Evolutionary conservation across 2,113 vertebrate genomes (phyloP), one percentile per base, ranked within the genome.

Genomic region (Anser cygnoides): DNA sequence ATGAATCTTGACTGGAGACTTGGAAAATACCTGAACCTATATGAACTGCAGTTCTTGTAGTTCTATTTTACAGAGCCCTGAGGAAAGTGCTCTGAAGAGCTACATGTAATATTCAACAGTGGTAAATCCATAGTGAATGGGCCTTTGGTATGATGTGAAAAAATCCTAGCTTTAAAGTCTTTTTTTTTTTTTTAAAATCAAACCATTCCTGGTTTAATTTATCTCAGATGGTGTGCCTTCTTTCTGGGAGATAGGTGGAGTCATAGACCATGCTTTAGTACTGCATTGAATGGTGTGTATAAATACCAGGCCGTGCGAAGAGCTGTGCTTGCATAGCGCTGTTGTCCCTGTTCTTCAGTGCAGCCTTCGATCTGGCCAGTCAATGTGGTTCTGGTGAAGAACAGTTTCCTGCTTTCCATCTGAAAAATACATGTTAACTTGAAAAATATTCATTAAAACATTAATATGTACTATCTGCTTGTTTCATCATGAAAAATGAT

Each of bases 11-110:
- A 16, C 72, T 43, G 16, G 19, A 7, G 11, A 39, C 33, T 88
- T 61, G 84, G 62, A 75, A 83, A 54, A 35, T 41, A 19, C 35
- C 25, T 6, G n/a, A 90, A 11, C 39, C 50, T 81, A 28, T 29
- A 39, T 43, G 44, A 75, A 61, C 35, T 62, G 35, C 39, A 87
- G 44, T 22, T 65, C 73, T 77, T 74, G 44, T 43, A 89, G 55
- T 65, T 93, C 37, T 62, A 19, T 85, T 88, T 90, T 86, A 35
- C n/a, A 50, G 37, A 80, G 22, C 44, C 52, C 67, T 67, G 26
- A 81, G 61, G 35, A 46, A 61, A 44, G 55, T 92, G 79, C 83
- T 87, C 82, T 80, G 29, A 80, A 84, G 25, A 66, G 57, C 33
- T 37, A 9, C 25, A 5, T 44, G 25, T 73, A 63, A 21, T 73